Conservation (phyloP, 2,888 invertebrate genomes). For the Hecatera dysodea region DNA sequence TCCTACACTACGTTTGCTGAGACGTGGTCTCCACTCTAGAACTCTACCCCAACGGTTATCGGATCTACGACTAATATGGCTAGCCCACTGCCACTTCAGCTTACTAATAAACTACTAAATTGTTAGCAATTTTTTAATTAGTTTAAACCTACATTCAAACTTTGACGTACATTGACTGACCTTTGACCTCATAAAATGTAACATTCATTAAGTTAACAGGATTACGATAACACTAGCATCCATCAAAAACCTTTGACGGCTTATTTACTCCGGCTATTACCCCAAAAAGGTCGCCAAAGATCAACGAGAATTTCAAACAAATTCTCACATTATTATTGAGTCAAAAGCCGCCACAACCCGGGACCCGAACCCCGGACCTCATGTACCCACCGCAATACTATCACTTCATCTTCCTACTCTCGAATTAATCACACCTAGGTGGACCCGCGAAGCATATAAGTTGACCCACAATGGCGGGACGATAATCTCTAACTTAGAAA, state of each 20-base stretch:
- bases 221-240: neutral
- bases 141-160: neutral
- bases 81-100: no score
- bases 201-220: neutral
- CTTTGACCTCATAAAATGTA: neutral
- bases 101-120: no score
- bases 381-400: constrained; percentile 40
- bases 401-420: constrained; percentile 48
- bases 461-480: constrained; percentile 45
- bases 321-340: constrained; percentile 16
- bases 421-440: constrained; percentile 50
- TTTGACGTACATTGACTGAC: no score
- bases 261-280: neutral
- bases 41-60: no score
- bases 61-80: no score
- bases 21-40: no score
- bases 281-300: constrained; percentile 11
- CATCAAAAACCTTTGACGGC: constrained; percentile 10
- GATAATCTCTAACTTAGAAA: constrained; percentile 52
- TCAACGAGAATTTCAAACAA: constrained; percentile 1
- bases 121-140: neutral
- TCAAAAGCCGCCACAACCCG: constrained; percentile 15
- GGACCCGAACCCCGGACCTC: constrained; percentile 10
- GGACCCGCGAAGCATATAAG: constrained; percentile 56
- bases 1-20: no score